phyloP scores from a whole-genome alignment of 1,140 invertebrate genomes.

The Hormaphis cornu region DNA sequence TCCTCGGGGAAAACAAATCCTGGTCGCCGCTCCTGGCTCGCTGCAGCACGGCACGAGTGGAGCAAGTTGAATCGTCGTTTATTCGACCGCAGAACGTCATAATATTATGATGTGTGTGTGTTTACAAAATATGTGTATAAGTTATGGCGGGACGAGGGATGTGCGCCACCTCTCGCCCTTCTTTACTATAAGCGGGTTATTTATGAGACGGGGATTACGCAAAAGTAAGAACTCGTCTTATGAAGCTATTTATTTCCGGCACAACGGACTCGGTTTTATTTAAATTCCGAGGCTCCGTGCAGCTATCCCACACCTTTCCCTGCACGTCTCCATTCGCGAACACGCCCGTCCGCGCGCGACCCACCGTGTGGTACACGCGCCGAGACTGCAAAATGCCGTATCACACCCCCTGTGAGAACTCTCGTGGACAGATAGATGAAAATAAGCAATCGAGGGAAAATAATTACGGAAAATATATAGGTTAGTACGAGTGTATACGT shows the following conservation, averaged over 20 bases:
- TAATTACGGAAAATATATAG: too few relatives aligned
- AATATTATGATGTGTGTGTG: background rate
- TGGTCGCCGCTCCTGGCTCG: too few relatives aligned
- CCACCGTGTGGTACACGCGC: background rate
- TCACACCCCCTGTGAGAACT: too few relatives aligned
- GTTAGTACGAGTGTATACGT: too few relatives aligned
- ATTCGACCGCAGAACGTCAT: slow-evolving; percentile 7
- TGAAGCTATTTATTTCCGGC: slow-evolving; percentile 31
- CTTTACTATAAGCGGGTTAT: slow-evolving; percentile 27
- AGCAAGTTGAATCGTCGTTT: slow-evolving; percentile 27
- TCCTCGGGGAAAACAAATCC: too few relatives aligned
- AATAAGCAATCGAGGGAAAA: too few relatives aligned
- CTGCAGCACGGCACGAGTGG: too few relatives aligned
- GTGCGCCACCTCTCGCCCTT: background rate
- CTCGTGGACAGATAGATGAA: too few relatives aligned
- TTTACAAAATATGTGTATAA: background rate
- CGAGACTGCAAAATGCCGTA: background rate
- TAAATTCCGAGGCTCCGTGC: background rate
- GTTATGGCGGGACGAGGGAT: background rate
- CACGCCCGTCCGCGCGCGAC: background rate
- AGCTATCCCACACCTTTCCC: background rate
- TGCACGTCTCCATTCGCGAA: accelerated
- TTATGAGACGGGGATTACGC: slow-evolving; percentile 25
- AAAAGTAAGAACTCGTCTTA: slow-evolving; percentile 26
- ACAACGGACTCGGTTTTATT: slow-evolving; percentile 28